Base-by-base conservation (phyloP, 1,140 invertebrate genomes). In the Planococcus citri region DNA sequence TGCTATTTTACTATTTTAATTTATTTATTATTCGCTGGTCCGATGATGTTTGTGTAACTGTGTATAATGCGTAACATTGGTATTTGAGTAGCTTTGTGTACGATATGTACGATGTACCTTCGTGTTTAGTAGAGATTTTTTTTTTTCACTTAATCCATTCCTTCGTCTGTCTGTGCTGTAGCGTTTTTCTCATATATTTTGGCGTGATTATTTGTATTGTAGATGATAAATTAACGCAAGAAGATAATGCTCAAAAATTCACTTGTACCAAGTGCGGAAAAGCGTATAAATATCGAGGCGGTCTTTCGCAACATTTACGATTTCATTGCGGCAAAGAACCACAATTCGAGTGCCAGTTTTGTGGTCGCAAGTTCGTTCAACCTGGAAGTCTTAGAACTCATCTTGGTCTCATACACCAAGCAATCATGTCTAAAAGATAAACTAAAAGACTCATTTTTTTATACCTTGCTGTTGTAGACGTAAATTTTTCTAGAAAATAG, bases 271-370 rank as follows among this genome's bases (percentile, higher is more conserved):
- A 79, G 74, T 81, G 80, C 76, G 74, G 75, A 68, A 80, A 80
- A 74, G 76, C 75, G 72, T 84, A 84, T 73, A 78, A 78, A 1
- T 79, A 80, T 74, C 75, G 81, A n/a, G 77, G 81, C 29, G 82
- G 83, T 73, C 78, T 83, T 74, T 79, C 78, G 71, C 77, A 79
- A 29, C 72, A 72, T 27, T 8, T 70, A 27, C 57, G 68, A 37
- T 83, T 80, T 74, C 82, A 84, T 73, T 85, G 83, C 72, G 82
- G 82, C 33, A 81, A 81, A 69, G 78, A 79, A 74, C 83, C 84
- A 0, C 79, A 81, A n/a, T 83, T 83, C 70, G 77, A 81, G 71
- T 85, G 86, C 74, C 78, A 78, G 17, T 78, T 82, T 72, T 64
- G 60, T 25, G 60, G 60, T 9, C 60, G 60, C 10, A 64, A 64